Conservation (phyloP, 2,888 invertebrate species). For the Octodonta nipae region DNA sequence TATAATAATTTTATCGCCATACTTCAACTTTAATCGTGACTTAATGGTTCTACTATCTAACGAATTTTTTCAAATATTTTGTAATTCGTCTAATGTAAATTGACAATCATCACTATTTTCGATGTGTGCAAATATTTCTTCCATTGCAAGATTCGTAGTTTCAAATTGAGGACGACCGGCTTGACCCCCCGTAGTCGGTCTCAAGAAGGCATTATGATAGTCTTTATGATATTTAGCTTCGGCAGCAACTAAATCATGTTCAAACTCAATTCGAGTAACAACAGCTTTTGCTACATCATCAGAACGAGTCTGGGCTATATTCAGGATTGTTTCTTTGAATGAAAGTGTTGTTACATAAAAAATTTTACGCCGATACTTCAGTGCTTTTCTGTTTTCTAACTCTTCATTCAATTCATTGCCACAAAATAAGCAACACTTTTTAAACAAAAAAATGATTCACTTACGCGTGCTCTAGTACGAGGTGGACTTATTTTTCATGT, state of each 20-base stretch:
- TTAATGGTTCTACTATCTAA: constrained; percentile 20
- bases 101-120: constrained; percentile 24
- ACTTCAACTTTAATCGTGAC: constrained; percentile 19
- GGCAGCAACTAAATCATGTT: constrained; percentile 22
- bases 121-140: constrained; percentile 25
- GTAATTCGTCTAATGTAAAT: constrained; percentile 16
- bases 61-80: constrained; percentile 17
- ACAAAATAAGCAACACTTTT: constrained; percentile 25
- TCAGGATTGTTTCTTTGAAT: constrained; percentile 16
- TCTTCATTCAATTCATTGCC: constrained; percentile 25
- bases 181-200: constrained; percentile 15
- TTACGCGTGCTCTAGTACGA: constrained; percentile 20
- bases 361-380: constrained; percentile 16
- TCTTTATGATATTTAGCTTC: constrained; percentile 25
- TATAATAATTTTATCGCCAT: constrained; percentile 24
- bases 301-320: constrained; percentile 12
- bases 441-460: constrained; percentile 24
- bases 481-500: constrained; percentile 20
- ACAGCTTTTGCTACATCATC: constrained; percentile 22
- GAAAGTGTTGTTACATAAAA: constrained; percentile 17
- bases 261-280: constrained; percentile 17
- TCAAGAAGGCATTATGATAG: constrained; percentile 23
- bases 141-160: constrained; percentile 15
- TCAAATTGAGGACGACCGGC: constrained; percentile 22
- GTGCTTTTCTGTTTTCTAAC: constrained; percentile 20